Evolutionary conservation across 1,140 invertebrate genomes (phyloP).

Genomic region (Cephus cinctus): DNA sequence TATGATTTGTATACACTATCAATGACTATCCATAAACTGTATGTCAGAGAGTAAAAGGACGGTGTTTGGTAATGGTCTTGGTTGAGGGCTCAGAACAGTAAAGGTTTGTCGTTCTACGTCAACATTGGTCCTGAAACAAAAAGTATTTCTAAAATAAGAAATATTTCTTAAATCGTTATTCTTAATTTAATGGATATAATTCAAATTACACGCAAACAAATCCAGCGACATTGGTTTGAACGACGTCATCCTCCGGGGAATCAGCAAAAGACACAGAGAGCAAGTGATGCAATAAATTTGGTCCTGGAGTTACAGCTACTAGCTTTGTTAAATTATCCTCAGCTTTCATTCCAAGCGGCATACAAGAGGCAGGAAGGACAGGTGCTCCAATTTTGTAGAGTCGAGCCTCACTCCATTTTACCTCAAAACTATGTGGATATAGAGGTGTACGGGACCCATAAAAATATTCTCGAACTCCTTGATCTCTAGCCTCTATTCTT

Average conservation of each 20-base stretch:
- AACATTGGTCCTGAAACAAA: slow-evolving; percentile 77
- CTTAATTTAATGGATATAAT: slow-evolving; percentile 6
- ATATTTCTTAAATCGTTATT: slow-evolving; percentile 10
- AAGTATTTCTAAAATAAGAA: slow-evolving; percentile 19
- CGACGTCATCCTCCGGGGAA: slow-evolving; percentile 72
- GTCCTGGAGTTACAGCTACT: slow-evolving; percentile 74
- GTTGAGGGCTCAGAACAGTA: slow-evolving; percentile 90
- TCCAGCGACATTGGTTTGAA: slow-evolving; percentile 86
- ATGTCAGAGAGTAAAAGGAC: slow-evolving; percentile 78
- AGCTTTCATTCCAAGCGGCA: slow-evolving; percentile 93
- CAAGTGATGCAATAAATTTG: slow-evolving; percentile 82
- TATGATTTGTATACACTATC: slow-evolving; percentile 23
- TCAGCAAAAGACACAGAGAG: slow-evolving; percentile 85
- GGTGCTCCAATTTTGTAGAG: slow-evolving; percentile 95
- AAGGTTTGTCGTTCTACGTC: slow-evolving; percentile 84
- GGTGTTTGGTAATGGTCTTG: slow-evolving; percentile 84
- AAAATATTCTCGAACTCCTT: slow-evolving; percentile 90
- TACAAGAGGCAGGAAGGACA: slow-evolving; percentile 87
- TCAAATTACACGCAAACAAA: slow-evolving; percentile 92
- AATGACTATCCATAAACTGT: slow-evolving; percentile 87
- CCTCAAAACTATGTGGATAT: slow-evolving; percentile 91
- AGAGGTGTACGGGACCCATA: slow-evolving; percentile 83
- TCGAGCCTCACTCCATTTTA: slow-evolving; percentile 83
- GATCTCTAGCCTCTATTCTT: slow-evolving; percentile 75
- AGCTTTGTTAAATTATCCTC: slow-evolving; percentile 92